phyloP scores from a whole-genome alignment of 2,888 invertebrate species.

The Chaetogeoica ovagalla region DNA sequence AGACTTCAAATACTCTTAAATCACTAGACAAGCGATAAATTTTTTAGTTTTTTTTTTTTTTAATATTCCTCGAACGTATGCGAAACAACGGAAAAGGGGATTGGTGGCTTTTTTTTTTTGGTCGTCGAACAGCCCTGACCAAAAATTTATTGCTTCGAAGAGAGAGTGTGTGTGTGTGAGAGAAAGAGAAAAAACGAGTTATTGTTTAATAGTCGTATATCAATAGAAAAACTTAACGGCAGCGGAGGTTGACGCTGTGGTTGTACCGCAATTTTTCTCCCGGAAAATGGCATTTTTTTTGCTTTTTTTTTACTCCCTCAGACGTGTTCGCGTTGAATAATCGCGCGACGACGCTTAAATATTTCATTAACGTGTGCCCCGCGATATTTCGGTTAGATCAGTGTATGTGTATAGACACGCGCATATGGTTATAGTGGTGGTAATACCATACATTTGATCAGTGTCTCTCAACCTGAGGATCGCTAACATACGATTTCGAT shows the following conservation, averaged over 20 bases:
- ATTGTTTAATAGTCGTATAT: constrained; percentile 47
- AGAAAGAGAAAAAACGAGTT: constrained; percentile 15
- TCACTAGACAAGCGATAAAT: constrained; percentile 19
- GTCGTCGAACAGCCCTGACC: constrained; percentile 26
- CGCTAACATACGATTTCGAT: no score
- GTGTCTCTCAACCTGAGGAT: no score
- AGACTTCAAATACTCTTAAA: constrained; percentile 17
- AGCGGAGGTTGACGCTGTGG: background rate
- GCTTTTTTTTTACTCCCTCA: background rate
- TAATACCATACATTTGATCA: no score
- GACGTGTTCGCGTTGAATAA: constrained; percentile 15
- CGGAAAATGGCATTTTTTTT: background rate
- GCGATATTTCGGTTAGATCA: no score
- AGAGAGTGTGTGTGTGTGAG: no score
- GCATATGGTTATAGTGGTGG: no score
- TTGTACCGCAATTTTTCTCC: constrained; percentile 27
- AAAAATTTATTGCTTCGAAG: constrained; percentile 25
- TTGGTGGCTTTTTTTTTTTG: background rate
- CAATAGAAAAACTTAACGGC: constrained; percentile 32
- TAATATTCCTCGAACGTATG: background rate
- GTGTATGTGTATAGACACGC: no score
- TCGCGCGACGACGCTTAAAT: background rate
- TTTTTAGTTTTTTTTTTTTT: constrained; percentile 16
- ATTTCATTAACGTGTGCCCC: no score
- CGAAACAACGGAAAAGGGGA: background rate